These are phyloP conservation scores for Umimayanthus chanpuru DNA, from an alignment of 92 coral and sea anemone genomes.

Conservation along the genomic window DNA sequence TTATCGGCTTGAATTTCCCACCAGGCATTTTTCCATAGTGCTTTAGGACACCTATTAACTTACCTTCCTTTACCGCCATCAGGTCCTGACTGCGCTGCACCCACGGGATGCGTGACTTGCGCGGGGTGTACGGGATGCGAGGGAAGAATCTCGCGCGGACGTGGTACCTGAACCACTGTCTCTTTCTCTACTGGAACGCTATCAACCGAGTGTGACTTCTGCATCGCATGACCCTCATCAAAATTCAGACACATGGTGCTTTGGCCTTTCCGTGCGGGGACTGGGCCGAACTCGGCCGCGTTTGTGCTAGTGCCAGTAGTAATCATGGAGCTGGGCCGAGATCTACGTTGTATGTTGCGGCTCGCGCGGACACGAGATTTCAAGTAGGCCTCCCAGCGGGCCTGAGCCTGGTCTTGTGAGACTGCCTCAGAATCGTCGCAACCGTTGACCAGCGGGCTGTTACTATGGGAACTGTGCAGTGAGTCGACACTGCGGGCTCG, in stretches of 20 bases:
- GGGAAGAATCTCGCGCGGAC: constrained; percentile 30
- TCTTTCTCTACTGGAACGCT: constrained; percentile 20
- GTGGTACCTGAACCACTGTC: background rate
- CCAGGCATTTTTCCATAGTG: background rate
- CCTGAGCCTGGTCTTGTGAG: constrained; percentile 74
- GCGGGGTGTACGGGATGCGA: constrained; percentile 35
- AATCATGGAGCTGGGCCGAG: constrained; percentile 68
- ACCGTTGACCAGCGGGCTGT: constrained; percentile 51
- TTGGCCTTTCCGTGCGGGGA: constrained; percentile 32
- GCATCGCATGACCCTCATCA: constrained; percentile 39
- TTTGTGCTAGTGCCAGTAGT: constrained; percentile 52
- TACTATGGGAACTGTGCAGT: constrained; percentile 21
- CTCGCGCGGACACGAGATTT: constrained; percentile 85
- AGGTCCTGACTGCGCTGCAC: background rate
- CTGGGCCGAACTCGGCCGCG: constrained; percentile 33
- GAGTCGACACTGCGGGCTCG: constrained; percentile 57
- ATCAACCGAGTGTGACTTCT: constrained; percentile 31
- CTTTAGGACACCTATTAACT: background rate
- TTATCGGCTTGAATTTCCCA: background rate
- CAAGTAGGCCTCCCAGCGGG: constrained; percentile 95
- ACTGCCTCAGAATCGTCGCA: constrained; percentile 53
- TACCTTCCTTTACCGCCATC: constrained; percentile 31
- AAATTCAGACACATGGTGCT: constrained; percentile 23
- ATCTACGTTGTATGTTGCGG: constrained; percentile 62
- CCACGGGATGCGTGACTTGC: constrained; percentile 7